Evolutionary conservation across 1,140 invertebrate genomes (phyloP), one percentile per base, ranked within the genome.

Genomic region (Parapsyche elsis): DNA sequence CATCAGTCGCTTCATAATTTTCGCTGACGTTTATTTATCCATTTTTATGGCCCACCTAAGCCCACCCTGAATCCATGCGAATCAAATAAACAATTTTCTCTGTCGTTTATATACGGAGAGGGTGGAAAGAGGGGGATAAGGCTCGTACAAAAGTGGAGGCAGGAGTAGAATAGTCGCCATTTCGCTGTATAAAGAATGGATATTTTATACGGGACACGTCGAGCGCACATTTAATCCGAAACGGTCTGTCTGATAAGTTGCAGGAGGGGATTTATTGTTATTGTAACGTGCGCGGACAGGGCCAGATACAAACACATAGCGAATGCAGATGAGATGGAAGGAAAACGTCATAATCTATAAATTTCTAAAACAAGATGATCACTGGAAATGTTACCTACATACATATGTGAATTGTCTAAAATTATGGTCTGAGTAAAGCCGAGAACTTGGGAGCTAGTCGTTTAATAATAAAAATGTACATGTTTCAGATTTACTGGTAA

Each of bases 11-110:
- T 61, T 21, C 16, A 67, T 26, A 67, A 24, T 67, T 30, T 67
- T 67, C 16, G 57, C 57, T 61, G 57, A 61, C 57, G 57, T 67
- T 67, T 67, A 67, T 67, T 67, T 67, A 67, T 67, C 59, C 19
- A 1, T 23, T 23, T 67, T 67, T 26, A 26, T 0, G 59, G 1
- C 23, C 64, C 5, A 4, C 30, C 1, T 9, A 53, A 10, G 4
- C 16, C 16, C 2, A 2, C 49, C 12, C 12, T 2, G n/a, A 67
- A 26, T 23, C 19, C 9, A 23, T 67, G 19, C 64, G 64, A 67
- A n/a, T 67, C 64, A 67, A 67, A 67, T 67, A 67, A 67, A 67
- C 64, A 67, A 67, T 67, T 67, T 30, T 21, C 19, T 23, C 64
- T 10, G 64, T 67, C 24, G 23, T 67, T 67, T 67, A 61, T 67